Conservation (phyloP, 2,113 vertebrate species). For the Natator depressus region DNA sequence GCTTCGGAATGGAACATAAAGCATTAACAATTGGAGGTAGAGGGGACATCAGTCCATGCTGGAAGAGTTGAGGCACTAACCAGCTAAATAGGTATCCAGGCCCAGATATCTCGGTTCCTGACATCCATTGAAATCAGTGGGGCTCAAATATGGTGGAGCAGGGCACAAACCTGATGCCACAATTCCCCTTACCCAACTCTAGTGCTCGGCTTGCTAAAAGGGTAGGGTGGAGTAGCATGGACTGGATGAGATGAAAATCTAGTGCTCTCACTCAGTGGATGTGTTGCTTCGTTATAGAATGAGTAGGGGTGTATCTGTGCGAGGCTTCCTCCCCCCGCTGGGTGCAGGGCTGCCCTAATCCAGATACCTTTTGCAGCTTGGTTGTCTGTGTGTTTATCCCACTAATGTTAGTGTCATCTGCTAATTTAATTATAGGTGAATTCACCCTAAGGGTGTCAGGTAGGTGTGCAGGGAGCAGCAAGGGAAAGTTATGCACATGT, state of each 20-base stretch:
- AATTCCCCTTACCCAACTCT: not conserved
- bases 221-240: no score
- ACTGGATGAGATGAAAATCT: not conserved
- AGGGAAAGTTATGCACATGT: not conserved
- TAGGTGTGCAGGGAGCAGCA: not conserved
- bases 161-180: not conserved
- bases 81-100: no score
- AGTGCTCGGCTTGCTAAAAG: not conserved
- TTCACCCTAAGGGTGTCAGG: not conserved
- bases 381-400: no score
- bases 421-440: not conserved
- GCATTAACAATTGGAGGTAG: no score
- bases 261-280: not conserved
- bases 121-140: not conserved
- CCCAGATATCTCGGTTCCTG: no score
- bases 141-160: not conserved
- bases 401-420: no score
- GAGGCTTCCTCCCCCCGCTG: no score
- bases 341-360: not conserved
- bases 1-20: not conserved
- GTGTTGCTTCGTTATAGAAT: no score
- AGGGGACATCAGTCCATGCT: no score
- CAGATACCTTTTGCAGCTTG: no score
- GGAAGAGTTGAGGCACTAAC: no score
- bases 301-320: no score